Evolutionary conservation across 2,113 vertebrate species (phyloP).

Genomic region (Trochalopteron elliotii): DNA sequence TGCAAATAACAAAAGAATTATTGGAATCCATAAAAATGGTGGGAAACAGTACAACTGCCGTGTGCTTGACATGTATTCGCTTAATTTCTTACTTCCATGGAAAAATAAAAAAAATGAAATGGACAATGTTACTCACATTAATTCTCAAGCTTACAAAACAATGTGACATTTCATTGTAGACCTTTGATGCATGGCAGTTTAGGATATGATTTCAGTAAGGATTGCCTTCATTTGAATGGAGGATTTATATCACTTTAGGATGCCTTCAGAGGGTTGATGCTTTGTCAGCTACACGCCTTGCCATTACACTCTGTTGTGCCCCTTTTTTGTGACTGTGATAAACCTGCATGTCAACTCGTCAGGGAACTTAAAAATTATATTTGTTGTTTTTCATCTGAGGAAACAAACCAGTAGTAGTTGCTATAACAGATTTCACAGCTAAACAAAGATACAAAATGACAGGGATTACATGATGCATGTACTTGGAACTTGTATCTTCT

Average conservation of each 20-base stretch:
- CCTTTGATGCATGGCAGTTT: constrained; percentile 17
- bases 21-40: background rate
- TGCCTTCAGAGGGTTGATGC: background rate
- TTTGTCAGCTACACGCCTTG: constrained; percentile 13
- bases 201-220: background rate
- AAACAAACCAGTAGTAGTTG: constrained; percentile 36
- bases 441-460: constrained; percentile 41
- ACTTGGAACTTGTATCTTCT: background rate
- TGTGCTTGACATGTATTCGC: background rate
- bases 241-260: constrained; percentile 31
- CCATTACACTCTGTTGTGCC: background rate
- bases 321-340: background rate
- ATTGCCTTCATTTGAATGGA: background rate
- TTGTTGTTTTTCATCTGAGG: background rate
- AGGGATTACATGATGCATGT: constrained; percentile 28
- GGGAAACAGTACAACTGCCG: background rate
- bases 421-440: constrained; percentile 22
- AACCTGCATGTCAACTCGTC: background rate
- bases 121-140: background rate
- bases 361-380: constrained; percentile 38
- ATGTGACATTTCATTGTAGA: background rate
- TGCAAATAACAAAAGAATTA: background rate
- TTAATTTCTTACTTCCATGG: background rate
- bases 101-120: background rate
- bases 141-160: background rate